These are phyloP conservation scores for Turdus rufiventris DNA, from an alignment of 2,113 vertebrate genomes.

Conservation along the genomic window DNA sequence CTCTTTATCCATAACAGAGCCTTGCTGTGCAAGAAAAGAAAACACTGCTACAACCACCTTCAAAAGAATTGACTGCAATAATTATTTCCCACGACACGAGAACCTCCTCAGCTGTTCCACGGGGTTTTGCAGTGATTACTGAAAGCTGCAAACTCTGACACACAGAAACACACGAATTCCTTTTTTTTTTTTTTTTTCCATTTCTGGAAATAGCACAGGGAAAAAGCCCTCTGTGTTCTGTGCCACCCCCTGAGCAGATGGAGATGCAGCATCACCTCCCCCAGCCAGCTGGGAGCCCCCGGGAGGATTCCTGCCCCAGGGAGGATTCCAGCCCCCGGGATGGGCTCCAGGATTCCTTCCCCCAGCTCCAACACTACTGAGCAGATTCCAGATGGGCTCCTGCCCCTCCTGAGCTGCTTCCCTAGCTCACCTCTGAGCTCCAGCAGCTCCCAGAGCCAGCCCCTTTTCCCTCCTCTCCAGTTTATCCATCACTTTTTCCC, in stretches of 20 bases:
- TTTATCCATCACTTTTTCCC: too few relatives aligned
- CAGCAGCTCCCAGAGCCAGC: neutral
- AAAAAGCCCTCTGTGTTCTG: constrained; percentile 4
- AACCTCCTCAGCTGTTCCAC: neutral
- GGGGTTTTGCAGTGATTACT: neutral
- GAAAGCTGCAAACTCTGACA: neutral
- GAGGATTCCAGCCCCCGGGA: neutral
- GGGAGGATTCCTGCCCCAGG: neutral
- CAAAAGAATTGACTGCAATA: neutral
- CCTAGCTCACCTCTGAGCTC: fast-evolving
- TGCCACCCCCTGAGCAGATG: constrained; percentile 26
- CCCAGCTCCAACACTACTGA: neutral
- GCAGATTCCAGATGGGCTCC: fast-evolving
- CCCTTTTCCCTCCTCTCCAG: fast-evolving
- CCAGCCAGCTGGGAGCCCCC: neutral
- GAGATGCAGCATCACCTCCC: constrained; percentile 7
- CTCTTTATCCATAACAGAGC: neutral
- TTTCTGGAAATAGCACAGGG: neutral
- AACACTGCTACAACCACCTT: neutral
- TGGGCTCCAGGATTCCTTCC: neutral
- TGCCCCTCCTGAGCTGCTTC: fast-evolving
- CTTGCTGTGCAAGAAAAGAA: neutral
- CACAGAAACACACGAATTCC: neutral
- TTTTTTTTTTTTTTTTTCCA: neutral
- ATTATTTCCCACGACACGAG: neutral